phyloP scores from a whole-genome alignment of 1,140 invertebrate genomes.

The Pogonomyrmex californicus region DNA sequence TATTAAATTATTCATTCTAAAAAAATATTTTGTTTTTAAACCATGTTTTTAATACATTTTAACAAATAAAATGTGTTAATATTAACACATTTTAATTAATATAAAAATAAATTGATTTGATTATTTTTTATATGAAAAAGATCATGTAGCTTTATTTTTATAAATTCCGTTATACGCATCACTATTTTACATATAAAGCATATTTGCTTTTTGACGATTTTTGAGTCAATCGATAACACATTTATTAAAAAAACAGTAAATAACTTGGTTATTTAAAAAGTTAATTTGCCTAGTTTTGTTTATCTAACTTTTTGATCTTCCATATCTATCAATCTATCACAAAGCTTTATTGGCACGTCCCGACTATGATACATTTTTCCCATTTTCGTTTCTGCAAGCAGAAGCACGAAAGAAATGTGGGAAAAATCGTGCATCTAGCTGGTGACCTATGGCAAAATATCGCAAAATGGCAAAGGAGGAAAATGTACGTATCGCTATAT shows the following conservation, averaged over 20 bases:
- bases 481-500: background rate
- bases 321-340: background rate
- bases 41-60: too few relatives aligned
- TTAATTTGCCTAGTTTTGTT: conserved; percentile 1
- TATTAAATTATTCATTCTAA: background rate
- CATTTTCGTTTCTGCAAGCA: conserved; percentile 11
- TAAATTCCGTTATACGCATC: conserved; percentile 1
- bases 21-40: conserved; percentile 11
- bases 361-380: background rate
- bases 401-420: background rate
- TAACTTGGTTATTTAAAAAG: conserved; percentile 25
- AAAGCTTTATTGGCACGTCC: conserved; percentile 30
- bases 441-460: conserved; percentile 9
- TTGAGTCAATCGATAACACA: conserved; percentile 12
- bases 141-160: background rate
- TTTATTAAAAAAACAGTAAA: conserved; percentile 30
- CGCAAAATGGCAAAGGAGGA: background rate
- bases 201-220: background rate
- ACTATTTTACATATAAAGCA: conserved; percentile 1
- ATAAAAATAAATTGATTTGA: conserved; percentile 18
- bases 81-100: conserved; percentile 44
- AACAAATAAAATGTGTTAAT: too few relatives aligned
- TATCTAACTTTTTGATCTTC: background rate
- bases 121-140: conserved; percentile 37
- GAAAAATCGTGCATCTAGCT: background rate